phyloP scores from a whole-genome alignment of 2,888 invertebrate genomes.

The Phortica magna region DNA sequence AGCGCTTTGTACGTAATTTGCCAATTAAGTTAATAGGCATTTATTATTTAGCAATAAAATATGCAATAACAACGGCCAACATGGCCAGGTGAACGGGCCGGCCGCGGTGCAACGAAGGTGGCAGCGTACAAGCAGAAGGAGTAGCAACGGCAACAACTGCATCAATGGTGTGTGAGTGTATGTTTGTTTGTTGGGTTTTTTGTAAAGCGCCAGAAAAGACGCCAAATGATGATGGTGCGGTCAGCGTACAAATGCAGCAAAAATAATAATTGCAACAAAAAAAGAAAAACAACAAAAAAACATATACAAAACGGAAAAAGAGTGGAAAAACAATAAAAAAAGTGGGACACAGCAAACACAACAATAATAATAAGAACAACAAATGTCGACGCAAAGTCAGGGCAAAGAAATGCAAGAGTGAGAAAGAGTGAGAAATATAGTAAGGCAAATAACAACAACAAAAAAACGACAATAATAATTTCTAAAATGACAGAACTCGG shows the following conservation, averaged over 20 bases:
- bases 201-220: no score
- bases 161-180: background rate
- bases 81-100: background rate
- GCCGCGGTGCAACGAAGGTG: conserved; percentile 55
- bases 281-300: conserved; percentile 29
- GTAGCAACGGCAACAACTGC: conserved; percentile 41
- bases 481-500: conserved; percentile 29
- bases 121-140: conserved; percentile 17
- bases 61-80: conserved; percentile 54
- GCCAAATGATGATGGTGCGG: background rate
- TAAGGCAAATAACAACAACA: background rate
- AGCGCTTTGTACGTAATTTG: conserved; percentile 63
- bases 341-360: conserved; percentile 43
- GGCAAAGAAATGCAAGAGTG: background rate
- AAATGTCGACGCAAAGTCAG: background rate
- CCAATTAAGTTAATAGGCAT: conserved; percentile 74
- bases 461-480: conserved; percentile 25
- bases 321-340: conserved; percentile 27
- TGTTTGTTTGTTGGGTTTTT: no score
- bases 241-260: background rate
- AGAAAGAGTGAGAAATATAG: background rate
- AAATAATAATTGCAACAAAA: conserved; percentile 33
- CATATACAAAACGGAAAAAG: conserved; percentile 13
- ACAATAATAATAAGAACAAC: conserved; percentile 18
- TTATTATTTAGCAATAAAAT: conserved; percentile 74